Conservation (phyloP, 2,888 invertebrate genomes). For the Camponotus fellah region DNA sequence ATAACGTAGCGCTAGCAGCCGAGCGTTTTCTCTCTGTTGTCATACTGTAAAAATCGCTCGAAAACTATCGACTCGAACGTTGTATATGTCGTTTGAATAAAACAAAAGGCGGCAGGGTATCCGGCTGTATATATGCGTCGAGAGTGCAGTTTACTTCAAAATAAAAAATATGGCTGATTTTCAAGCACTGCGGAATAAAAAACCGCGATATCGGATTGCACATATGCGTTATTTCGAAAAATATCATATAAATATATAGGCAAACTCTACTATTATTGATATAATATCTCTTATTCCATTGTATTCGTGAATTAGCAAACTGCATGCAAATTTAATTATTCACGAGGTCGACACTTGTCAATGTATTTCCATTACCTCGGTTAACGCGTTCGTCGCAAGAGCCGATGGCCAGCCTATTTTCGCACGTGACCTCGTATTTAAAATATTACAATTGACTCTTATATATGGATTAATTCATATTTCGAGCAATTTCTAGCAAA, state of each 20-base stretch:
- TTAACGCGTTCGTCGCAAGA: not conserved
- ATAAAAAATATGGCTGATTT: constrained; percentile 23
- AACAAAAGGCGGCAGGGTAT: constrained; percentile 26
- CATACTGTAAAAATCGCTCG: constrained; percentile 29
- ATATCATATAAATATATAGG: not conserved
- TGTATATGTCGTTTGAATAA: constrained; percentile 44
- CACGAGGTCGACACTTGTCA: not conserved
- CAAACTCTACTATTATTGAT: not conserved
- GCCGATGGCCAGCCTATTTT: constrained; percentile 20
- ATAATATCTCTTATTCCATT: not conserved
- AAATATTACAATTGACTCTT: constrained; percentile 27
- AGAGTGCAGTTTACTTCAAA: constrained; percentile 29
- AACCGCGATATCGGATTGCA: not conserved
- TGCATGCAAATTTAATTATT: not conserved
- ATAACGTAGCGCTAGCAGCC: not conserved
- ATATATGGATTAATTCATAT: not conserved
- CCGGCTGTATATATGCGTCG: constrained; percentile 1
- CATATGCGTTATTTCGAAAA: not conserved
- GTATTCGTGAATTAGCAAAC: not conserved
- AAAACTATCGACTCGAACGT: constrained; percentile 34
- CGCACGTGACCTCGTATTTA: constrained; percentile 2
- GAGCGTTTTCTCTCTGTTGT: not conserved
- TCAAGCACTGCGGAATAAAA: constrained; percentile 26
- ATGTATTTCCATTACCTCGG: not conserved
- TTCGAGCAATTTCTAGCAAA: not conserved